Evolutionary conservation across 2,888 invertebrate species (phyloP).

Genomic region (Diarsia mendica): DNA sequence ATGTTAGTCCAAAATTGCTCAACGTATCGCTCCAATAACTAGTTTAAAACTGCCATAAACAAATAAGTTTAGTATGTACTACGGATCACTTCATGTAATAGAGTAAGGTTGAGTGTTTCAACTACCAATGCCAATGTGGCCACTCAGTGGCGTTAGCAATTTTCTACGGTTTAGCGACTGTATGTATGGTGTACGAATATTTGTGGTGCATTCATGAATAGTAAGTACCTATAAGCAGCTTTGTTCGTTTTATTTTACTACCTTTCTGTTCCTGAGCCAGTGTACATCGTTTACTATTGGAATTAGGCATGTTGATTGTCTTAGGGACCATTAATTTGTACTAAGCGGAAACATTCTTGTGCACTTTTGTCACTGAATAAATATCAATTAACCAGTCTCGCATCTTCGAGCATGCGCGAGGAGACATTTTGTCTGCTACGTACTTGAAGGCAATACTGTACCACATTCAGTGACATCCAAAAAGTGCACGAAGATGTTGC

Average conservation of each 20-base stretch:
- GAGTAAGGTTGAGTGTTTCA: conserved; percentile 50
- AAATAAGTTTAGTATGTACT: conserved; percentile 26
- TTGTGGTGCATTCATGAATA: conserved; percentile 81
- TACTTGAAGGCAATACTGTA: too few relatives aligned
- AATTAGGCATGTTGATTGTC: not conserved
- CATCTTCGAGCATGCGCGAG: too few relatives aligned
- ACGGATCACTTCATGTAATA: conserved; percentile 54
- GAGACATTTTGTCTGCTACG: too few relatives aligned
- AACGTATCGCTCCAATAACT: conserved; percentile 6
- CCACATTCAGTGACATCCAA: too few relatives aligned
- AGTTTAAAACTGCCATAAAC: conserved; percentile 57
- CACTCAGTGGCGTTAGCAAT: conserved; percentile 66
- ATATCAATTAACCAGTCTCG: too few relatives aligned
- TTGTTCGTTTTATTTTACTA: conserved; percentile 70
- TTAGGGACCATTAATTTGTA: not conserved
- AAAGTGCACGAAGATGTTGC: too few relatives aligned
- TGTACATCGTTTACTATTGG: not conserved
- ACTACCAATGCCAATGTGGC: conserved; percentile 57
- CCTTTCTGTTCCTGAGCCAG: not conserved
- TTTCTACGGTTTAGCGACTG: conserved; percentile 76
- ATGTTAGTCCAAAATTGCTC: conserved; percentile 15
- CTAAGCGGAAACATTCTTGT: not conserved
- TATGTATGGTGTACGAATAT: conserved; percentile 70
- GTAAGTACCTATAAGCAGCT: conserved; percentile 74
- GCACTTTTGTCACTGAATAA: not conserved